These are phyloP conservation scores for Tenthredo scrophulariae DNA, from an alignment of 2,888 invertebrate species.

Conservation along the genomic window DNA sequence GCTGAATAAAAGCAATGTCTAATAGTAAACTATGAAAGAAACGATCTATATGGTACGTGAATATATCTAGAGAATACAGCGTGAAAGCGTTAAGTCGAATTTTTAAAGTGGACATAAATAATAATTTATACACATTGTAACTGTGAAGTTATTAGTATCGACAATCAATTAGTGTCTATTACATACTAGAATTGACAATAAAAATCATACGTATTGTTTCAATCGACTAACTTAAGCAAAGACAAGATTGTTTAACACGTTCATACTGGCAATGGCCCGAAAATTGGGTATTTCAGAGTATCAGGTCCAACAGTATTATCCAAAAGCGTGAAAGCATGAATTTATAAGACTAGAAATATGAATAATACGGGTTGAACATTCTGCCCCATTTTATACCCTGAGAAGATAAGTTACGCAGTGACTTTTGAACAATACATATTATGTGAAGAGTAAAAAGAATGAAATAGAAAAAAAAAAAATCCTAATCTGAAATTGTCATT, in stretches of 20 bases:
- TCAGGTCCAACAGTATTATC: not conserved
- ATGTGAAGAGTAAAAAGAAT: not conserved
- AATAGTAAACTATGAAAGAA: not conserved
- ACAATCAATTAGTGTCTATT: not conserved
- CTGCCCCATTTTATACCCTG: not conserved
- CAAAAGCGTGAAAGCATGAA: not conserved
- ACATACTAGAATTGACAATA: not conserved
- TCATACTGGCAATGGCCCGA: not conserved
- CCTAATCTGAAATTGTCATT: not conserved
- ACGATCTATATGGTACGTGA: not conserved
- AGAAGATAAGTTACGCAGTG: not conserved
- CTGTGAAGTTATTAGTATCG: not conserved
- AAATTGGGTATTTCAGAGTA: not conserved
- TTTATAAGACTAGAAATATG: not conserved
- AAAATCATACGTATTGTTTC: not conserved
- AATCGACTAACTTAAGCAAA: not conserved
- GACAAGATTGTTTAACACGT: not conserved
- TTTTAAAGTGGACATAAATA: not conserved
- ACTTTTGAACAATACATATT: not conserved
- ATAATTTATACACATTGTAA: not conserved
- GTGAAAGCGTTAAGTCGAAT: not conserved
- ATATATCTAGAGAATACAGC: not conserved
- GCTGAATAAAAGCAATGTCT: conserved; percentile 3
- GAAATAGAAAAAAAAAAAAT: not conserved
- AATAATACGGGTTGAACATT: not conserved